Evolutionary conservation across 2,888 invertebrate species (phyloP), one percentile per base, ranked within the genome.

Genomic region (Drosophila affinis): DNA sequence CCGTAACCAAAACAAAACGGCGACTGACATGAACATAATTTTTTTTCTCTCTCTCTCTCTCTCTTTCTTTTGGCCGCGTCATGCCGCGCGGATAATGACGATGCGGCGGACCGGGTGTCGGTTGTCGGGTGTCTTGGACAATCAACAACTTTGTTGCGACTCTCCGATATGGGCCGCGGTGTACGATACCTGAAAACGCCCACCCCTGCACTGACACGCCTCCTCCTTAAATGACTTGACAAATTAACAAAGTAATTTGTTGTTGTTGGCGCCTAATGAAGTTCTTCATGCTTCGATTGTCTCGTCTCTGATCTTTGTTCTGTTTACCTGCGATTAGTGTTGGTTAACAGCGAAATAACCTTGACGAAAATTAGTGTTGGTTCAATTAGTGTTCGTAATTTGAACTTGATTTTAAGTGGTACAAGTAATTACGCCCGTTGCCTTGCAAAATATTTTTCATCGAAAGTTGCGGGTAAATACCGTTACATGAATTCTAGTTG

Each of bases 1-100:
- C 71, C 68, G 75, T 75, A 77, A 84, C 77, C 81, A 87, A 82
- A 87, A 87, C 81, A 82, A 81, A 84, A 77, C 74, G 49, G 72
- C 74, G 61, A 70, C 74, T 62, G 49, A 48, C 59, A 59, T 62
- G 60, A 52, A 76, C 64, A 69, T 62, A 73, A 51, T 34, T 67
- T 65, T 21, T 21, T 21, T 21, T 21, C 21, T 21, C 21, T 21
- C 21, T 21, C 21, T 21, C 51, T 53, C 46, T 53, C 34, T 62
- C 72, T 39, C 39, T 53, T 47, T 32, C 49, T 47, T 69, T 76
- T 69, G 71, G 62, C 55, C 58, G 58, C 52, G 80, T 79, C 83
- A 82, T 75, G 46, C n/a, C 14, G 12, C 39, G 39, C 39, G 39
- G 39, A 39, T 39, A 6, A 39, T 39, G 39, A 39, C 39, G 39